phyloP scores from a whole-genome alignment of 1,140 invertebrate species.

The Pseudoatta argentina region DNA sequence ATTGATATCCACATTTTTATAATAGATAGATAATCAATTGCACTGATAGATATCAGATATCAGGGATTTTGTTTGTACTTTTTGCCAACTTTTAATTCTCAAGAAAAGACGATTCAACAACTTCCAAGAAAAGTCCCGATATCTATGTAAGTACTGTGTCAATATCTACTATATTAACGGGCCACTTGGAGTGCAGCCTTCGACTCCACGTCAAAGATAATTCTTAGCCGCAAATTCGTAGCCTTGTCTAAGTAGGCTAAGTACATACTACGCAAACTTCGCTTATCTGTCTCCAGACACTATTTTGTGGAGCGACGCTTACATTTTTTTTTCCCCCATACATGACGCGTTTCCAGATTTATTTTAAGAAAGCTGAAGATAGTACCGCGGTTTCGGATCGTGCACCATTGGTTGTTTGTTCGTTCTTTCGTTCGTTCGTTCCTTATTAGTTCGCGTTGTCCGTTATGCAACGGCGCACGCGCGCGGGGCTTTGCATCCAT shows the following conservation, averaged over 20 bases:
- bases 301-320: not conserved
- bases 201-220: constrained; percentile 48
- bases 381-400: constrained; percentile 18
- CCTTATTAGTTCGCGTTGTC: constrained; percentile 30
- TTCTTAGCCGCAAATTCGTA: constrained; percentile 28
- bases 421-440: not conserved
- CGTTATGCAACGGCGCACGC: constrained; percentile 33
- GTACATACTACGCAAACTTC: constrained; percentile 28
- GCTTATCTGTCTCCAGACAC: constrained; percentile 43
- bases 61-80: not conserved
- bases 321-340: constrained; percentile 7
- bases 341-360: not conserved
- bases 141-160: not conserved
- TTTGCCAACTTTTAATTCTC: not conserved
- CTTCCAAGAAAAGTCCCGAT: not conserved
- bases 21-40: not conserved
- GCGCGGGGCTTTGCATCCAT: constrained; percentile 31
- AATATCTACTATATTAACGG: constrained; percentile 1
- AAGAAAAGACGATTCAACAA: not conserved
- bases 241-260: constrained; percentile 48
- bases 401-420: not conserved
- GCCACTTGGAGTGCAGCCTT: not conserved
- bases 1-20: not conserved
- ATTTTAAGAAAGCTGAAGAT: not conserved
- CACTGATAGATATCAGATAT: not conserved